These are phyloP conservation scores for Lutraria lutraria DNA, from an alignment of 2,888 invertebrate genomes.

Conservation along the genomic window DNA sequence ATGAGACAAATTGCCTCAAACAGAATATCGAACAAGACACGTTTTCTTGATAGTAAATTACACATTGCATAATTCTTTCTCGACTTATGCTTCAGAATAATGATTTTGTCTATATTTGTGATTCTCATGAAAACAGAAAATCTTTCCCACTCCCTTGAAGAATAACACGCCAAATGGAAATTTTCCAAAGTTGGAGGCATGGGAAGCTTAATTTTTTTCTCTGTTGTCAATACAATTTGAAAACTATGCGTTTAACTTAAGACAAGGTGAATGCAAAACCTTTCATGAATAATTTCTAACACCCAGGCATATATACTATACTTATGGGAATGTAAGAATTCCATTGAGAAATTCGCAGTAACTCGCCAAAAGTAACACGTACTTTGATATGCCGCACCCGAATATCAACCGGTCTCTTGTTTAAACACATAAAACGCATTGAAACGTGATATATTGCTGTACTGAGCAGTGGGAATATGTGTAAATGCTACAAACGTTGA, in stretches of 20 bases:
- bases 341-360: neutral
- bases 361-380: neutral
- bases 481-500: neutral
- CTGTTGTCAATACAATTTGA: neutral
- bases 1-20: constrained; percentile 6
- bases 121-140: neutral
- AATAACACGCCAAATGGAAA: neutral
- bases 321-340: neutral
- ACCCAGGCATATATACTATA: neutral
- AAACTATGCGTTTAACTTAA: neutral
- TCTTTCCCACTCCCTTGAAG: neutral
- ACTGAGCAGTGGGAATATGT: neutral
- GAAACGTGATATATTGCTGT: no score
- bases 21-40: neutral
- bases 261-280: neutral
- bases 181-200: neutral
- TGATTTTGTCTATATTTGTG: neutral
- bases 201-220: neutral
- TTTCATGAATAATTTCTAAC: neutral
- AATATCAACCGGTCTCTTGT: neutral
- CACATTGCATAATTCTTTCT: neutral
- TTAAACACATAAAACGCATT: no score
- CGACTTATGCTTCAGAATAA: neutral
- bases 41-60: neutral
- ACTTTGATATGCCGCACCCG: neutral